Conservation (phyloP, 2,888 invertebrate species). For the Rapana venosa region DNA sequence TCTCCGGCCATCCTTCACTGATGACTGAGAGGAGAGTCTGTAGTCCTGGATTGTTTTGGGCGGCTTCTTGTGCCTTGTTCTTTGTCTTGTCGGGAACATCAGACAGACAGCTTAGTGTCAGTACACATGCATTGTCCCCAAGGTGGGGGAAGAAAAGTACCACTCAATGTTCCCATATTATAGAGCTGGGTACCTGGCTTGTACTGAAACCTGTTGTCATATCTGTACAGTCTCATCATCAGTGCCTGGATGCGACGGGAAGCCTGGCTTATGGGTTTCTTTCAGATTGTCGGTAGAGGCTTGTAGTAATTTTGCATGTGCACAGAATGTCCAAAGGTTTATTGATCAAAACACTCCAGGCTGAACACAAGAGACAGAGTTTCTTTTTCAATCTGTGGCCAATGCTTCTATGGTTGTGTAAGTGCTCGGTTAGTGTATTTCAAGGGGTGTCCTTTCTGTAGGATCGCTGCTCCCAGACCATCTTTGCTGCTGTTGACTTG, state of each 20-base stretch:
- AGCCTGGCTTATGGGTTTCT: slow-evolving; percentile 29
- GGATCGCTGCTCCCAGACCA: slow-evolving; percentile 44
- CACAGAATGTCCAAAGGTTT: slow-evolving; percentile 53
- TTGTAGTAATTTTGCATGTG: slow-evolving; percentile 25
- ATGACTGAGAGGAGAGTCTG: slow-evolving; percentile 5
- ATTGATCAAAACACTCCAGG: slow-evolving; percentile 56
- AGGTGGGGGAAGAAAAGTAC: neutral
- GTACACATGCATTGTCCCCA: neutral
- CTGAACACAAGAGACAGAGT: slow-evolving; percentile 46
- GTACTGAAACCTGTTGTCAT: slow-evolving; percentile 27
- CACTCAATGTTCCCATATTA: slow-evolving; percentile 33
- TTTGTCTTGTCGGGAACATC: slow-evolving; percentile 20
- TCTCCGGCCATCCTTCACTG: slow-evolving; percentile 44
- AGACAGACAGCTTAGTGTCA: neutral
- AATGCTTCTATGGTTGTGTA: slow-evolving; percentile 37
- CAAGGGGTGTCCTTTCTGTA: slow-evolving; percentile 43
- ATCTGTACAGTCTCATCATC: slow-evolving; percentile 40
- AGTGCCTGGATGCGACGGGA: slow-evolving; percentile 21
- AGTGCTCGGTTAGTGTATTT: slow-evolving; percentile 46
- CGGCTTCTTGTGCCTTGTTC: slow-evolving; percentile 9
- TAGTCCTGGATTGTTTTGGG: neutral
- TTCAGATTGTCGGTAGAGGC: slow-evolving; percentile 25
- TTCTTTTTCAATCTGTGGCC: slow-evolving; percentile 42
- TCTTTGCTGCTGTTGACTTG: slow-evolving; percentile 46
- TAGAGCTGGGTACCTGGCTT: slow-evolving; percentile 6